Evolutionary conservation across 2,113 vertebrate species (phyloP).

Genomic region (Cyphomyrus discorhynchus): DNA sequence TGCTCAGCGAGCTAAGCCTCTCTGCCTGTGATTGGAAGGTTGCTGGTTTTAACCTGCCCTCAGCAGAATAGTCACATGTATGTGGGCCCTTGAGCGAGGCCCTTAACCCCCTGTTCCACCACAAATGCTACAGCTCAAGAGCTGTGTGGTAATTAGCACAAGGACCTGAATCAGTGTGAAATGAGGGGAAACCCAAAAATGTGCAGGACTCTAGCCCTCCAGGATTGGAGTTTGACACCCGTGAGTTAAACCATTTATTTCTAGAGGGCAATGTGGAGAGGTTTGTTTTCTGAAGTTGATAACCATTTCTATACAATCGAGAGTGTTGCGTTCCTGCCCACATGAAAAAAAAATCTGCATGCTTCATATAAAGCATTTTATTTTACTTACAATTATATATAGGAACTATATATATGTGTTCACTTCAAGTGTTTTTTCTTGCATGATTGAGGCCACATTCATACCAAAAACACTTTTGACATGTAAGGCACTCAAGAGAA

Average conservation of each 20-base stretch:
- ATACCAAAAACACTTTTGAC: too few species aligned
- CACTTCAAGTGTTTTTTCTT: too few species aligned
- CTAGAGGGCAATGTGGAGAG: background rate
- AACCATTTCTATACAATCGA: background rate
- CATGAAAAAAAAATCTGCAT: background rate
- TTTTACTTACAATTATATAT: too few species aligned
- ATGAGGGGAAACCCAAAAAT: too few species aligned
- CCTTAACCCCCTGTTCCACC: background rate
- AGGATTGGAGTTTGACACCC: too few species aligned
- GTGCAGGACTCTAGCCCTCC: too few species aligned
- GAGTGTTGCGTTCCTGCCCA: background rate
- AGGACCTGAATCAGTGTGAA: too few species aligned
- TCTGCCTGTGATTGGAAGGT: background rate
- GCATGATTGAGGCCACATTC: too few species aligned
- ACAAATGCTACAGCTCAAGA: too few species aligned
- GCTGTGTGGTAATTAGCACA: too few species aligned
- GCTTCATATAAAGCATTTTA: background rate
- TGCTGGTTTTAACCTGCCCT: background rate
- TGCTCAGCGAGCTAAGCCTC: background rate
- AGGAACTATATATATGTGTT: too few species aligned
- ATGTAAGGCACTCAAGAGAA: too few species aligned
- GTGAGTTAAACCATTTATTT: background rate
- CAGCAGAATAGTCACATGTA: background rate
- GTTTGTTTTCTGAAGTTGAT: background rate
- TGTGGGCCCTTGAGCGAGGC: background rate